A percentile compares a stretch with the other conserved stretches of the same genome.
Evolutionary conservation across 1,140 invertebrate genomes (phyloP).

Genomic region (Orchesella cincta): DNA sequence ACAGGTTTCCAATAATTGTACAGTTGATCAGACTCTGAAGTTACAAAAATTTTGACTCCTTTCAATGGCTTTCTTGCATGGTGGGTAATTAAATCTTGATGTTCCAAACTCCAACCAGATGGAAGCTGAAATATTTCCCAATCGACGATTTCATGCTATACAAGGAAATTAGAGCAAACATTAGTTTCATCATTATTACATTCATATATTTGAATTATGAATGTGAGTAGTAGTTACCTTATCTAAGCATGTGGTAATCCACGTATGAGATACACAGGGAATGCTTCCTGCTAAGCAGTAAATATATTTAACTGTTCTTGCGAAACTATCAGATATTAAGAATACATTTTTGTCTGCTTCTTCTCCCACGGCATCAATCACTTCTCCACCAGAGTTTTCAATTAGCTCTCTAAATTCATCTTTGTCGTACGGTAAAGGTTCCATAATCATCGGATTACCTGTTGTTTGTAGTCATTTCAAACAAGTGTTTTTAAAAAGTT

Average conservation of each 20-base stretch:
- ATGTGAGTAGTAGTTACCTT: conserved; percentile 27
- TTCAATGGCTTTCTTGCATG: conserved; percentile 46
- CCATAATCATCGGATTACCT: background rate
- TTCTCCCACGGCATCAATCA: conserved; percentile 30
- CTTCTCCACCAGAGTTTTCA: conserved; percentile 37
- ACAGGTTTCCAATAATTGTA: conserved; percentile 51
- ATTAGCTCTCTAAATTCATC: conserved; percentile 37
- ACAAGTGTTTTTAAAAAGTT: background rate
- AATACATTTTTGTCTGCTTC: conserved; percentile 11
- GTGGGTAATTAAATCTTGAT: conserved; percentile 33
- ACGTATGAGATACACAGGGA: conserved; percentile 43
- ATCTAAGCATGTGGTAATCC: conserved; percentile 41
- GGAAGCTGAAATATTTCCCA: conserved; percentile 39
- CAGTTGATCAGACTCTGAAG: conserved; percentile 42
- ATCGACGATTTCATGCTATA: conserved; percentile 37
- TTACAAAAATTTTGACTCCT: conserved; percentile 45
- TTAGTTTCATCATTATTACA: background rate
- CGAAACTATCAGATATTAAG: conserved; percentile 32
- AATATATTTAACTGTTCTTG: conserved; percentile 41
- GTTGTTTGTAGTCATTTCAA: background rate
- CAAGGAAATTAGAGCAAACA: conserved; percentile 17
- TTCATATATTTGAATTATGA: background rate
- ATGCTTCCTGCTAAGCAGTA: conserved; percentile 43
- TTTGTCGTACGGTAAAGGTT: conserved; percentile 37
- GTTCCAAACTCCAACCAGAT: conserved; percentile 46